A percentile compares a stretch with the other conserved stretches of the same genome.
phyloP scores from a whole-genome alignment of 2,888 invertebrate species.

The Camponotus fellah region DNA sequence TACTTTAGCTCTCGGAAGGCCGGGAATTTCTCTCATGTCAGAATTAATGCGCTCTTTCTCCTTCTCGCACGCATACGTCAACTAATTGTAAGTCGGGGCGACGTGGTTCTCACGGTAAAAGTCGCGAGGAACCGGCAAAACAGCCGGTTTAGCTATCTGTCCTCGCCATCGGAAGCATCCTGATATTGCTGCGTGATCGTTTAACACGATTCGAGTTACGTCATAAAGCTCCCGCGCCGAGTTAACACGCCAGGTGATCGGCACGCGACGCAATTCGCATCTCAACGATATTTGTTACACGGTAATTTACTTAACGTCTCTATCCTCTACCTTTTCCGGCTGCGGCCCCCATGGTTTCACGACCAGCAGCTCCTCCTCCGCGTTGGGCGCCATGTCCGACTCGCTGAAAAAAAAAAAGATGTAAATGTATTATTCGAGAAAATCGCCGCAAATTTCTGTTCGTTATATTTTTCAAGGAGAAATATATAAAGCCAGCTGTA shows the following conservation, averaged over 20 bases:
- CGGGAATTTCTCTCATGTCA: conserved; percentile 6
- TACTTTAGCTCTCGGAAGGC: conserved; percentile 23
- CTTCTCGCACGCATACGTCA: conserved; percentile 27
- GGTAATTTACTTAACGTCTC: conserved; percentile 17
- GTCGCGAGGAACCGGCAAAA: conserved; percentile 56
- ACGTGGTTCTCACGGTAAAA: conserved; percentile 70
- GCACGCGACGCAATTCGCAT: conserved; percentile 35
- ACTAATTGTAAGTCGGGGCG: conserved; percentile 5
- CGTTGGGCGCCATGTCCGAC: conserved; percentile 85
- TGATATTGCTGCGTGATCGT: conserved; percentile 39
- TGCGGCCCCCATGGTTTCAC: conserved; percentile 83
- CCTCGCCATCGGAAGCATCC: conserved; percentile 77
- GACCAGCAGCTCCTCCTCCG: conserved; percentile 84
- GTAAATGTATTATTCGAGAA: not conserved
- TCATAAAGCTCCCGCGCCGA: conserved; percentile 35
- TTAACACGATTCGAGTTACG: conserved; percentile 46
- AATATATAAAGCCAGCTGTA: not conserved
- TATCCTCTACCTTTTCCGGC: conserved; percentile 81
- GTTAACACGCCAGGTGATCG: conserved; percentile 23
- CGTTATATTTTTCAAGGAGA: not conserved
- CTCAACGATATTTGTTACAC: not conserved
- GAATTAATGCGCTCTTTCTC: conserved; percentile 40
- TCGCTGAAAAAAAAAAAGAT: conserved; percentile 80
- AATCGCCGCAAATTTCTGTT: not conserved
- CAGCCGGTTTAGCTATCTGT: conserved; percentile 32